A percentile compares a stretch with the other conserved stretches of the same genome.
Evolutionary conservation across 2,797 vertebrate genomes (phyloP).

Genomic region (Falco berigora): DNA sequence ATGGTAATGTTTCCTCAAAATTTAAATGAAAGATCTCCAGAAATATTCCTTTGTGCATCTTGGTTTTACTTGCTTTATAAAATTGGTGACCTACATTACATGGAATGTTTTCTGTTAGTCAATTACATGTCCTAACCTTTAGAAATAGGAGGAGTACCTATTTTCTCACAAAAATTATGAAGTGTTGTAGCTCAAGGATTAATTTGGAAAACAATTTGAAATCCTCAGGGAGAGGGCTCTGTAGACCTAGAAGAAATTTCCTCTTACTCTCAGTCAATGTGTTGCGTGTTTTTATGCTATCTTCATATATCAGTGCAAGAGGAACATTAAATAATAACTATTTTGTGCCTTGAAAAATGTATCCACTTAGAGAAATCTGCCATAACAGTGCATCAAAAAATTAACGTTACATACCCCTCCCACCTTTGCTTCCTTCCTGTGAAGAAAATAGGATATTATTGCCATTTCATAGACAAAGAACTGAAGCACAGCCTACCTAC

Average conservation of each 20-base stretch:
- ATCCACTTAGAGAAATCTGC: background rate
- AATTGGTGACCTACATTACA: background rate
- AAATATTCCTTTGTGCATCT: background rate
- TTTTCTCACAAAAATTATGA: background rate
- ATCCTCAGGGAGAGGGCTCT: background rate
- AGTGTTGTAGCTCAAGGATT: background rate
- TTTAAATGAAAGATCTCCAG: background rate
- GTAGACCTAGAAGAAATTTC: background rate
- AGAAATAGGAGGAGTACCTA: background rate
- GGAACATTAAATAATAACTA: background rate
- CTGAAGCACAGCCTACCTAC: background rate
- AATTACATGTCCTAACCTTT: background rate
- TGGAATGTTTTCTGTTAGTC: background rate
- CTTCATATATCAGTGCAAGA: background rate
- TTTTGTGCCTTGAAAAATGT: background rate
- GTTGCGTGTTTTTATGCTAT: background rate
- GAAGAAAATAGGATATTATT: background rate
- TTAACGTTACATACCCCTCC: background rate
- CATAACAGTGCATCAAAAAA: background rate
- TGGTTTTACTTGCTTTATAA: background rate
- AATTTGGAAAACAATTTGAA: background rate
- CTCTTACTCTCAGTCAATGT: background rate
- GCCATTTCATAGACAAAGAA: background rate
- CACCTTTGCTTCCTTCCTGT: background rate
- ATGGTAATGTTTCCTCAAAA: background rate